A percentile compares a stretch with the other conserved stretches of the same genome.
Evolutionary conservation across 2,888 invertebrate genomes (phyloP).

Genomic region (Hoplodrina blanda): DNA sequence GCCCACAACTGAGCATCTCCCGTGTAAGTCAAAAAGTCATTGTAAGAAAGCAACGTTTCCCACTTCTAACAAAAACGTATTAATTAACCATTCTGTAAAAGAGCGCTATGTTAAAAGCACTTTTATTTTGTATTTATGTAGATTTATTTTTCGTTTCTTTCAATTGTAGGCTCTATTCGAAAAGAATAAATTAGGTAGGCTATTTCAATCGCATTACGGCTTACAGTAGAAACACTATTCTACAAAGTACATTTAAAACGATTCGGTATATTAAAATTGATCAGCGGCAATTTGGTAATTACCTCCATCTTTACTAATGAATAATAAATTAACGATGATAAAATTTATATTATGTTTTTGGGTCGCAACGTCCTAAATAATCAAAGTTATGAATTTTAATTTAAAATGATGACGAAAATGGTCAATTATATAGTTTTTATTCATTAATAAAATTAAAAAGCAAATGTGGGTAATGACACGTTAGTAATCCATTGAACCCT

Average conservation of each 20-base stretch:
- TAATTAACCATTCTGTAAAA: slow-evolving; percentile 24
- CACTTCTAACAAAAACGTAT: slow-evolving; percentile 17
- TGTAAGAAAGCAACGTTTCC: background rate
- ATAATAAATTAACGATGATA: slow-evolving; percentile 19
- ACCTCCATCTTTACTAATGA: slow-evolving; percentile 20
- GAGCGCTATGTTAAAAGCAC: slow-evolving; percentile 18
- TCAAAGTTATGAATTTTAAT: slow-evolving; percentile 7
- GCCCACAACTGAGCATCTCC: background rate
- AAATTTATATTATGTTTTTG: slow-evolving; percentile 14
- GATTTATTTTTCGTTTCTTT: slow-evolving; percentile 47
- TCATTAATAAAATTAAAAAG: slow-evolving; percentile 60
- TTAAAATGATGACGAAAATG: slow-evolving; percentile 7
- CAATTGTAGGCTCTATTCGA: slow-evolving; percentile 36
- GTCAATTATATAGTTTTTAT: slow-evolving; percentile 21
- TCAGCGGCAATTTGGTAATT: slow-evolving; percentile 26
- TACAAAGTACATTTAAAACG: slow-evolving; percentile 37
- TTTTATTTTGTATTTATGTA: slow-evolving; percentile 40
- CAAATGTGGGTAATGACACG: slow-evolving; percentile 69
- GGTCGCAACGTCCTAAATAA: slow-evolving; percentile 9
- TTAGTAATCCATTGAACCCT: slow-evolving; percentile 70
- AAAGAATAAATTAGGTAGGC: slow-evolving; percentile 46
- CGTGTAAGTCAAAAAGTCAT: background rate
- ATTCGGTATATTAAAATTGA: slow-evolving; percentile 23
- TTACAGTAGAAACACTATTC: slow-evolving; percentile 29
- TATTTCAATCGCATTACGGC: slow-evolving; percentile 47